Base-by-base conservation (phyloP, 1,140 invertebrate species). In the Aphis gossypii region DNA sequence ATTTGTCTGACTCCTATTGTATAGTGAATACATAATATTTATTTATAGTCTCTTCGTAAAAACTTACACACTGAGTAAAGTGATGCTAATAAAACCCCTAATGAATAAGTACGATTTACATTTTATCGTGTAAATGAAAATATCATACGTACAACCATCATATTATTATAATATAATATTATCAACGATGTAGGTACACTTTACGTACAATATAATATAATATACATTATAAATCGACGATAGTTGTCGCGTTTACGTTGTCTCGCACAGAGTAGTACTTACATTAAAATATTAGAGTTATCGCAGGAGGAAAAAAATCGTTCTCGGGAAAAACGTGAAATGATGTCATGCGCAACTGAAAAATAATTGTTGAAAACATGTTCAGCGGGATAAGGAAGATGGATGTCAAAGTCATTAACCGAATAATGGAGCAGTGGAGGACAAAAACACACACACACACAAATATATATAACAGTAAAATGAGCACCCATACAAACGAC, bases 331-430 rank as follows among this genome's bases (percentile, higher is more conserved):
- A 89, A 89, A 89, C n/a, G 87, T 89, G 48, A 89, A 89, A 89
- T 89, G 48, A 89, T 89, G 87, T 89, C 87, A 89, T 54, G 87
- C 87, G 48, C 87, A 54, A 89, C 87, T 89, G 48, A n/a, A 54
- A 89, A 89, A 89, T 89, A 89, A 51, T 89, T 89, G 87, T 89
- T 89, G 35, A 89, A 89, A 89, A 89, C 87, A 54, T 54, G 87
- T 54, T 89, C n/a, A n/a, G 48, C 48, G 87, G 87, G 87, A 54
- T 54, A 54, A 54, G 48, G 48, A 54, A 38, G 87, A 54, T 51
- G 48, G 48, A 54, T 54, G 48, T 38, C 87, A 35, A 46, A 89
- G 87, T 89, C 87, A 54, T 89, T 89, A 89, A 89, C 87, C 48
- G 87, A 54, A 89, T 21, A 89, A 89, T 51, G 87, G 48, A 21